phyloP scores from a whole-genome alignment of 2,797 vertebrate species.

The Eptatretus atami region DNA sequence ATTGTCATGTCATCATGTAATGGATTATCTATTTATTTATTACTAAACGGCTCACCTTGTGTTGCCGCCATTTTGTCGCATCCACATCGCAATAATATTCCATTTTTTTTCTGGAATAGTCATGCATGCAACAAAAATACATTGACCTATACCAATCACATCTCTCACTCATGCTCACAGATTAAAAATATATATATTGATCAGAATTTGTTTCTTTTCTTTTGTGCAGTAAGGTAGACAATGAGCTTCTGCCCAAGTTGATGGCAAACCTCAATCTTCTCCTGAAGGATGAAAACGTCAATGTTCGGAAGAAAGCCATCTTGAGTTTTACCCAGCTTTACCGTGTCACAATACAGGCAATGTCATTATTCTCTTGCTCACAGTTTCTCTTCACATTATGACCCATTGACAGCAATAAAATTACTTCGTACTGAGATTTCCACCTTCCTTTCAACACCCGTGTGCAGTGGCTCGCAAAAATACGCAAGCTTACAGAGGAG shows the following conservation, averaged over 20 bases:
- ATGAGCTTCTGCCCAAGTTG: slow-evolving; percentile 45
- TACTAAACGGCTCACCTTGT: too few species aligned
- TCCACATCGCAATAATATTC: too few species aligned
- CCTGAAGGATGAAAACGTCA: slow-evolving; percentile 57
- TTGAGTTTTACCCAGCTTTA: slow-evolving; percentile 74
- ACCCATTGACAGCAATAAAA: too few species aligned
- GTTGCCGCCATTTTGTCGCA: too few species aligned
- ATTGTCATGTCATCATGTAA: too few species aligned
- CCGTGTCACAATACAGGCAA: slow-evolving; percentile 55
- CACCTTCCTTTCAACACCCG: too few species aligned
- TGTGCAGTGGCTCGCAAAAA: slow-evolving; percentile 51
- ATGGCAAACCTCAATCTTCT: slow-evolving; percentile 78
- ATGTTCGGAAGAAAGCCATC: slow-evolving; percentile 72
- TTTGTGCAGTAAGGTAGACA: slow-evolving; percentile 41
- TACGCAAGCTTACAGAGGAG: slow-evolving; percentile 31
- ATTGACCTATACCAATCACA: too few species aligned
- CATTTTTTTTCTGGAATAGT: too few species aligned
- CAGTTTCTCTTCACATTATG: too few species aligned
- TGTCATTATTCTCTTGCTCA: neutral
- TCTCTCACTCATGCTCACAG: neutral
- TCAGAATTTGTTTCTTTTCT: neutral
- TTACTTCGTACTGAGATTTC: too few species aligned
- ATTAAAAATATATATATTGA: neutral
- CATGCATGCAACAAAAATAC: too few species aligned
- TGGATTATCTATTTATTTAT: too few species aligned